Evolutionary conservation across 2,888 invertebrate species (phyloP).

Genomic region (Busseola fusca): DNA sequence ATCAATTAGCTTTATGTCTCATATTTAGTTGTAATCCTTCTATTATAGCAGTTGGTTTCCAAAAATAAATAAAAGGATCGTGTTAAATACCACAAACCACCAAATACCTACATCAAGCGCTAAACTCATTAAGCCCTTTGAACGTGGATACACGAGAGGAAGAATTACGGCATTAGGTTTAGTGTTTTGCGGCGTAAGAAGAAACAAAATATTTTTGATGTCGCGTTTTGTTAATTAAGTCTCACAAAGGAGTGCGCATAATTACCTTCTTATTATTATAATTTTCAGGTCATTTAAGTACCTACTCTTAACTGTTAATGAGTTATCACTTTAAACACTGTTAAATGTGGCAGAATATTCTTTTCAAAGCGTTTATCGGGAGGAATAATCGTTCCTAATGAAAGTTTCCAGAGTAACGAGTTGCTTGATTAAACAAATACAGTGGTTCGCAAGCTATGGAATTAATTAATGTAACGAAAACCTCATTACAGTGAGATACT

Average conservation of each 20-base stretch:
- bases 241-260: neutral
- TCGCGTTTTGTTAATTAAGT: neutral
- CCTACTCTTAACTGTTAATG: neutral
- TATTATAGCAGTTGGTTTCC: too few relatives aligned
- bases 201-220: neutral
- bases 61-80: neutral
- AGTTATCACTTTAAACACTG: neutral
- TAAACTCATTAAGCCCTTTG: neutral
- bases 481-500: conserved; percentile 1
- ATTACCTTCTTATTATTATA: neutral
- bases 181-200: neutral
- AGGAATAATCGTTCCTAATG: conserved; percentile 7
- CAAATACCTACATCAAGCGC: neutral
- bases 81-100: neutral
- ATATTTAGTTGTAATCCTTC: too few relatives aligned
- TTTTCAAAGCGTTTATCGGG: neutral
- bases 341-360: neutral
- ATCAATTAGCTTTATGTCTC: too few relatives aligned
- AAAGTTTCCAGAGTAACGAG: conserved; percentile 11
- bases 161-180: neutral
- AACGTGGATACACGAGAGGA: neutral
- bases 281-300: neutral
- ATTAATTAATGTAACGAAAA: conserved; percentile 12
- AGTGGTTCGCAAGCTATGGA: neutral
- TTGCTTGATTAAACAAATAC: conserved; percentile 10